Conservation (phyloP, 2,113 vertebrate species). For the Progne subis region DNA sequence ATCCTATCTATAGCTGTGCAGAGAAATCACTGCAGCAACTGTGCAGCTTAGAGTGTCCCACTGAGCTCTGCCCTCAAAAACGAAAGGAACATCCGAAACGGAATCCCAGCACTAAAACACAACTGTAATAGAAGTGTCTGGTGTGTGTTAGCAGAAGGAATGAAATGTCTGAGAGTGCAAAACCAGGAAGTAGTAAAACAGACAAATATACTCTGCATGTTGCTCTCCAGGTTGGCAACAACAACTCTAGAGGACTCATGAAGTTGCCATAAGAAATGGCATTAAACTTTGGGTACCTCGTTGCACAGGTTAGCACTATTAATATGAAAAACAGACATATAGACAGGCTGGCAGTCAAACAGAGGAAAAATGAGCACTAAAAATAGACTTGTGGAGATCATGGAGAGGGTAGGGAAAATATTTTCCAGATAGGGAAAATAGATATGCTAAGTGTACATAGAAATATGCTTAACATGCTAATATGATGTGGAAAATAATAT, state of each 20-base stretch:
- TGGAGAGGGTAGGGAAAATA: neutral
- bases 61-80: neutral
- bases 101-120: neutral
- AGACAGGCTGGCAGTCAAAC: neutral
- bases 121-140: neutral
- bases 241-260: neutral
- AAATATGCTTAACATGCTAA: neutral
- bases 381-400: neutral
- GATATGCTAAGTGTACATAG: neutral
- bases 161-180: neutral
- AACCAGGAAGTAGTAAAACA: neutral
- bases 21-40: neutral
- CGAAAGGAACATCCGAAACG: neutral
- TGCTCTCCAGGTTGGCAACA: neutral
- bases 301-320: neutral
- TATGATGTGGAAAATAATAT: neutral
- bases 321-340: neutral
- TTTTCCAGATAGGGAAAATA: neutral
- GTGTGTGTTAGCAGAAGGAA: neutral
- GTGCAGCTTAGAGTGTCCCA: neutral
- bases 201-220: neutral
- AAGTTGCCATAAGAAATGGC: neutral
- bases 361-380: neutral
- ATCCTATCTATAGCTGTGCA: neutral
- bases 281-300: neutral